A percentile compares a stretch with the other conserved stretches of the same genome.
phyloP scores from a whole-genome alignment of 2,888 invertebrate species.

The Mesoligia furuncula region DNA sequence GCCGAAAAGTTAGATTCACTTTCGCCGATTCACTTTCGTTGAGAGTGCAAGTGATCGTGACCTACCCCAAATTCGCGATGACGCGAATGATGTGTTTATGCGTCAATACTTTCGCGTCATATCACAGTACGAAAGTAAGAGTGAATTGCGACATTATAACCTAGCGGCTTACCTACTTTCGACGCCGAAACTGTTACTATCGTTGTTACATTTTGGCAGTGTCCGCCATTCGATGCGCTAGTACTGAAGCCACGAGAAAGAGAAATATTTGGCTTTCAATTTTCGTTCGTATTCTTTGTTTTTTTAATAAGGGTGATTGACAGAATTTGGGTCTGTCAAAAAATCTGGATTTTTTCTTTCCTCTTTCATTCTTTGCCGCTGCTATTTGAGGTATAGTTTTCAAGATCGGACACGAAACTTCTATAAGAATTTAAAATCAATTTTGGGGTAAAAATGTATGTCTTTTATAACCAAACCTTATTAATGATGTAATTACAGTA shows the following conservation, averaged over 20 bases:
- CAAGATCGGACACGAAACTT: background rate
- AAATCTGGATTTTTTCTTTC: background rate
- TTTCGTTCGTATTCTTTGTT: background rate
- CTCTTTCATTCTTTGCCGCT: background rate
- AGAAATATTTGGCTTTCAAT: background rate
- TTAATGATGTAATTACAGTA: background rate
- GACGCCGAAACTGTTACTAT: constrained; percentile 35
- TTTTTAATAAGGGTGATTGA: too few relatives aligned
- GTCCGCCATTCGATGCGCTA: background rate
- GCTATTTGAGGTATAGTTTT: background rate
- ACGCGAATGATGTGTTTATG: constrained; percentile 67
- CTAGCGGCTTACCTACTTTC: constrained; percentile 70
- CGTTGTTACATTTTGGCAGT: constrained; percentile 29
- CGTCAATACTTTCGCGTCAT: constrained; percentile 70
- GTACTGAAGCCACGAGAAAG: too few relatives aligned
- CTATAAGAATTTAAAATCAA: background rate
- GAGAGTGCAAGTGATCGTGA: constrained; percentile 81
- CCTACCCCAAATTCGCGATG: constrained; percentile 68
- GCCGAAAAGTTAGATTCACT: constrained; percentile 68
- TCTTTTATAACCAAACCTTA: background rate
- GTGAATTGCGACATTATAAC: constrained; percentile 66
- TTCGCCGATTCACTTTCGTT: constrained; percentile 76
- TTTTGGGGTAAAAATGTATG: background rate
- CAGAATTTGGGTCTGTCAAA: background rate
- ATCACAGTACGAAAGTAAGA: constrained; percentile 70